Evolutionary conservation across 2,888 invertebrate genomes (phyloP).

Genomic region (Diachrysia chrysitis): DNA sequence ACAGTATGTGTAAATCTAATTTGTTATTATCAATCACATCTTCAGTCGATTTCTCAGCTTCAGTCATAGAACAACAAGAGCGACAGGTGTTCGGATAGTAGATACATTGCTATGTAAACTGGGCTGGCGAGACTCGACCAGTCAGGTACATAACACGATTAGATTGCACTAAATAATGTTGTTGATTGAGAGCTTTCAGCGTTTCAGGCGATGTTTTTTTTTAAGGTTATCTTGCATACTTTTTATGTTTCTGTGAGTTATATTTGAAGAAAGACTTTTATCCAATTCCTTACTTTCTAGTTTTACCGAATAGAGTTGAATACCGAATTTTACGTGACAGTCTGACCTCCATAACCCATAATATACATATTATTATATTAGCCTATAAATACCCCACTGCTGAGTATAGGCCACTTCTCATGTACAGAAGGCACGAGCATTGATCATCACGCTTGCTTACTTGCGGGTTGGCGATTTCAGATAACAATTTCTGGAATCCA

Average conservation of each 20-base stretch:
- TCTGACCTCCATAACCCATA: neutral
- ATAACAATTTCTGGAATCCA: no score
- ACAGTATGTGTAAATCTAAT: neutral
- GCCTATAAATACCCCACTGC: no score
- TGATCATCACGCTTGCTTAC: no score
- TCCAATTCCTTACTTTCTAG: no score
- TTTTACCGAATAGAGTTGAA: no score
- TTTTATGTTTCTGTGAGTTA: neutral
- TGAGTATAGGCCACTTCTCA: no score
- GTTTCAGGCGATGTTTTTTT: neutral
- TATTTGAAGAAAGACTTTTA: no score
- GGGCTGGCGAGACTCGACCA: slow-evolving; percentile 20
- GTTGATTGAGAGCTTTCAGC: neutral
- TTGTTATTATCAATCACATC: slow-evolving; percentile 16
- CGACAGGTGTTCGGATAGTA: slow-evolving; percentile 17
- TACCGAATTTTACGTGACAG: no score
- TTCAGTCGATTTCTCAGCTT: slow-evolving; percentile 21
- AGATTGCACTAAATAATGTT: neutral
- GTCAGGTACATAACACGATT: neutral
- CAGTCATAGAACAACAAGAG: slow-evolving; percentile 25
- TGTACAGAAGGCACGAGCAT: no score
- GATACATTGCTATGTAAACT: slow-evolving; percentile 27
- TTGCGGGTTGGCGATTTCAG: no score
- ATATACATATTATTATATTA: no score
- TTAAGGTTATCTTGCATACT: neutral